A percentile compares a stretch with the other conserved stretches of the same genome.
Conservation (phyloP, 1,140 invertebrate genomes). For the Camponotus pennsylvanicus region DNA sequence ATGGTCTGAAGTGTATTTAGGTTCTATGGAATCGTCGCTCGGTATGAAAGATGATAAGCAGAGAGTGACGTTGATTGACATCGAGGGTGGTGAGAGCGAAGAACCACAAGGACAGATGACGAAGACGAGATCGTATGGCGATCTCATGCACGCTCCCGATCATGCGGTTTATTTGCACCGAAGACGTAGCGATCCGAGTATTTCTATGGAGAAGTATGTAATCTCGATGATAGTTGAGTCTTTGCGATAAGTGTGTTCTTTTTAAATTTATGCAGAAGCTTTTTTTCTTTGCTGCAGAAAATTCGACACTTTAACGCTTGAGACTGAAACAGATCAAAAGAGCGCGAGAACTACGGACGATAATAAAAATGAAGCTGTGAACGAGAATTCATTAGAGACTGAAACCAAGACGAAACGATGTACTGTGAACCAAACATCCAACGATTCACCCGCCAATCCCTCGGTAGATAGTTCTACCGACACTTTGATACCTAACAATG, state of each 20-base stretch:
- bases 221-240: neutral
- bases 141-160: slow-evolving; percentile 90
- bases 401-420: slow-evolving; percentile 72
- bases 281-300: slow-evolving; percentile 76
- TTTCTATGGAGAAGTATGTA: slow-evolving; percentile 89
- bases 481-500: slow-evolving; percentile 84
- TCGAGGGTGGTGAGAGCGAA: slow-evolving; percentile 83
- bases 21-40: slow-evolving; percentile 86
- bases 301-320: slow-evolving; percentile 82
- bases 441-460: slow-evolving; percentile 80
- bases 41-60: slow-evolving; percentile 82
- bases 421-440: slow-evolving; percentile 76
- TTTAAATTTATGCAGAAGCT: neutral
- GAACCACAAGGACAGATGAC: slow-evolving; percentile 87
- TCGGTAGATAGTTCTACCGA: slow-evolving; percentile 86
- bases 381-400: slow-evolving; percentile 68
- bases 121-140: slow-evolving; percentile 93
- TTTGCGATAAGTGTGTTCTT: neutral
- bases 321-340: slow-evolving; percentile 77
- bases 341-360: slow-evolving; percentile 72
- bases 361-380: slow-evolving; percentile 63
- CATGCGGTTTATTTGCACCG: slow-evolving; percentile 88
- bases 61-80: slow-evolving; percentile 83
- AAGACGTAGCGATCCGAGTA: slow-evolving; percentile 93
- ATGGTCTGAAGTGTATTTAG: slow-evolving; percentile 95